Evolutionary conservation across 2,113 vertebrate species (phyloP), one percentile per base, ranked within the genome.

Genomic region (Podarcis raffonei): DNA sequence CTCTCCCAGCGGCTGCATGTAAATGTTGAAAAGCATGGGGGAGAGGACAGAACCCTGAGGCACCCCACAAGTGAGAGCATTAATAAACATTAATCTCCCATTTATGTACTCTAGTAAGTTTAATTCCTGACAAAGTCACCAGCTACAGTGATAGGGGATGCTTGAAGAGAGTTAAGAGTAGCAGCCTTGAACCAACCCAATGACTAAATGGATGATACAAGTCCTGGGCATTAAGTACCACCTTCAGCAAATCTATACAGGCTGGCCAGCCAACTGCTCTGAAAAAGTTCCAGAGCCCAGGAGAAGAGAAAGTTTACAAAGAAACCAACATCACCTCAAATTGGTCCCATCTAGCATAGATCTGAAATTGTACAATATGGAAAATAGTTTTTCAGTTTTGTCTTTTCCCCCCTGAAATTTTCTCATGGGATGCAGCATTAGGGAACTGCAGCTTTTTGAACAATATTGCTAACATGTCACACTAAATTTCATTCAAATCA

Each of bases 181-280:
- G 93, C 82, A 75, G 68, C 89, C 82, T 62, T 22, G 90, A 39
- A 37, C 90, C 76, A 53, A 9, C 11, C 48, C 48, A 84, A 91
- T 90, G 87, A 84, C 91, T 59, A 93, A 94, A 92, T 91, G 88
- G 91, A 93, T 95, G 91, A 92, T 57, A 93, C 92, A 83, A 94
- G 89, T 90, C 91, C 89, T 87, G 90, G 94, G 94, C 32, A 76
- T 7, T 27, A 94, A 96, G 95, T 95, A 95, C 94, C 93, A 95
- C 89, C 91, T 96, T 96, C 91, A 93, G 94, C 85, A 96, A 95
- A 95, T 94, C 85, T 87, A 92, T 85, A 91, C 90, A 93, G 90
- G 91, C 87, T 92, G 89, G 87, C 95, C 95, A 95, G 94, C 91
- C 93, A 85, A 94, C 94, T 93, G 94, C 92, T 88, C 77, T 8